These are phyloP conservation scores for Drosophila virilis DNA, from an alignment of 1,140 invertebrate genomes.

Conservation along the genomic window DNA sequence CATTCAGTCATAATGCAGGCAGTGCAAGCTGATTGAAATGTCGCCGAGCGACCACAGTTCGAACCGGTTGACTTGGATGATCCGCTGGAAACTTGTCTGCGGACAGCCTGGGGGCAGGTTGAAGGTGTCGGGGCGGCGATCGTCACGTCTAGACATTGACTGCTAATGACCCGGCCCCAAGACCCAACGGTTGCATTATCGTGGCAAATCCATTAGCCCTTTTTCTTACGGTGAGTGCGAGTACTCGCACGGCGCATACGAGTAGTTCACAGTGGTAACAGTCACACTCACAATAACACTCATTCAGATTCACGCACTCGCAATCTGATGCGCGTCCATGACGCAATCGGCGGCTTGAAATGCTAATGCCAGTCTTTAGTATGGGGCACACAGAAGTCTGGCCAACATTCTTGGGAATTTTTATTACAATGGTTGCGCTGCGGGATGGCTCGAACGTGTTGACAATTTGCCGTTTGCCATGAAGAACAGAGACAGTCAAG, in stretches of 20 bases:
- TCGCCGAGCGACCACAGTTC: constrained; percentile 10
- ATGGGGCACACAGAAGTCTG: constrained; percentile 46
- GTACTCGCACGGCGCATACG: background rate
- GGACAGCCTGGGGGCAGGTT: constrained; percentile 20
- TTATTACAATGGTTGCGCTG: constrained; percentile 39
- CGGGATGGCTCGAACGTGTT: constrained; percentile 37
- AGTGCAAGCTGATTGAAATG: constrained; percentile 30
- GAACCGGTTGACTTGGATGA: constrained; percentile 32
- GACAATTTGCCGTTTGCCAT: constrained; percentile 24
- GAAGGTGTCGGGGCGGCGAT: constrained; percentile 37
- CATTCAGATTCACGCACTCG: constrained; percentile 4
- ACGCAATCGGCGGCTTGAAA: constrained; percentile 36
- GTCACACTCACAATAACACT: constrained; percentile 1
- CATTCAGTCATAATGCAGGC: constrained; percentile 4
- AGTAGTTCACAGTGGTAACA: constrained; percentile 5
- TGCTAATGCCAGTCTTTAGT: constrained; percentile 51
- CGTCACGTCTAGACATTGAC: constrained; percentile 39
- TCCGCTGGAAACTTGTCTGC: constrained; percentile 25
- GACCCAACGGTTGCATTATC: constrained; percentile 35
- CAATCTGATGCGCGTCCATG: constrained; percentile 5
- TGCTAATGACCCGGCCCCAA: constrained; percentile 41
- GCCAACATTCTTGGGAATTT: constrained; percentile 47
- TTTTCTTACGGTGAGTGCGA: constrained; percentile 2
- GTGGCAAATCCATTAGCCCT: constrained; percentile 47
- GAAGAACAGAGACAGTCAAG: constrained; percentile 30